Conservation (phyloP, 1,140 invertebrate species). For the Drosophila willistoni region DNA sequence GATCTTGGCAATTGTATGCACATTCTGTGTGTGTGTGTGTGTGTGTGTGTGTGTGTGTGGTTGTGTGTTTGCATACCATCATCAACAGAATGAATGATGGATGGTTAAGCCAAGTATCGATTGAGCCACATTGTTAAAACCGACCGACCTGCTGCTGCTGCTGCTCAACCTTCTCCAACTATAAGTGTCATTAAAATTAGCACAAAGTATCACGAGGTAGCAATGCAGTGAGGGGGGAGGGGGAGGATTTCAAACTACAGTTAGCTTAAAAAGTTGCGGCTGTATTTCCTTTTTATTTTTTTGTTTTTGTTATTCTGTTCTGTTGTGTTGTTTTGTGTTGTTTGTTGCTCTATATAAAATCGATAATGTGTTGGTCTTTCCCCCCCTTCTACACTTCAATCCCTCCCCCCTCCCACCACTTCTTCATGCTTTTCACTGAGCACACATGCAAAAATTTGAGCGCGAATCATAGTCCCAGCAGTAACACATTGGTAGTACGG, state of each 20-base stretch:
- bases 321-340: neutral
- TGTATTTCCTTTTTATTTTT: conserved; percentile 18
- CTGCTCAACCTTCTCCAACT: conserved; percentile 6
- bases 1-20: conserved; percentile 1
- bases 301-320: neutral
- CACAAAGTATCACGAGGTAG: conserved; percentile 13
- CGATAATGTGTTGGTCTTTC: conserved; percentile 46
- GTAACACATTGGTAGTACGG: neutral
- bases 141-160: neutral
- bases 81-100: neutral
- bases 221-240: too few relatives aligned
- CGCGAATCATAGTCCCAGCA: conserved; percentile 27
- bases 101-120: neutral
- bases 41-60: too few relatives aligned
- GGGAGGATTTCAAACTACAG: conserved; percentile 34
- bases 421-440: neutral
- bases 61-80: too few relatives aligned
- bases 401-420: too few relatives aligned
- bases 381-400: neutral
- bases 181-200: conserved; percentile 22
- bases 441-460: conserved; percentile 58
- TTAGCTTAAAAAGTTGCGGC: conserved; percentile 41
- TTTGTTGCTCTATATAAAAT: conserved; percentile 69
- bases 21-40: neutral
- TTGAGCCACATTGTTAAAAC: conserved; percentile 1